Conservation (phyloP, 35 echinoderm and acorn worm species). For the Strongylocentrotus purpuratus region DNA sequence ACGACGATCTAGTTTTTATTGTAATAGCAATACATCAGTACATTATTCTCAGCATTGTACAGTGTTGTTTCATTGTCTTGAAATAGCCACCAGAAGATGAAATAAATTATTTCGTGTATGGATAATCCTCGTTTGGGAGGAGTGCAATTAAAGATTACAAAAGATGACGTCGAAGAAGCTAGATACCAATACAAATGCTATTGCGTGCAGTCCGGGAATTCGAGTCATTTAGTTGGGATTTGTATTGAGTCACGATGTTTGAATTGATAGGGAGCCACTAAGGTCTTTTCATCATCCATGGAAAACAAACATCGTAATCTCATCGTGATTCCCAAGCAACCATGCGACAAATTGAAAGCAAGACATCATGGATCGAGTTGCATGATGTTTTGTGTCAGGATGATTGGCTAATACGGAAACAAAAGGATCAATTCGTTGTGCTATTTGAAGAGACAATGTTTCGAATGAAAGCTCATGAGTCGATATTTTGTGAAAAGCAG, state of each 20-base stretch:
- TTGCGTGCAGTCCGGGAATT: not conserved
- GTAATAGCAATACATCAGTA: not conserved
- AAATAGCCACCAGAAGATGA: not conserved
- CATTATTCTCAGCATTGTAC: not conserved
- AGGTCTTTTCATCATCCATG: not conserved
- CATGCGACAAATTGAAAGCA: too few species aligned
- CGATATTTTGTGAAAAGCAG: too few species aligned
- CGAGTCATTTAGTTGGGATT: not conserved
- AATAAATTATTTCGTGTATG: not conserved
- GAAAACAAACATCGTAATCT: not conserved
- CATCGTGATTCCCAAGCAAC: not conserved
- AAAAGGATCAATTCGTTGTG: too few species aligned
- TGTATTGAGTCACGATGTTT: not conserved
- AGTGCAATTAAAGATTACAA: slow-evolving; percentile 3
- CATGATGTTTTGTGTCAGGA: too few species aligned
- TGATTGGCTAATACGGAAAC: too few species aligned
- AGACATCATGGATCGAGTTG: too few species aligned
- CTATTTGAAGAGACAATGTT: too few species aligned
- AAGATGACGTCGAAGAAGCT: not conserved
- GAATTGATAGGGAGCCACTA: not conserved
- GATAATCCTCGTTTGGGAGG: not conserved
- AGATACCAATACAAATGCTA: not conserved
- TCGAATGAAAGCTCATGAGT: too few species aligned
- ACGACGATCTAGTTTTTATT: not conserved
- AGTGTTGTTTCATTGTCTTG: not conserved